Evolutionary conservation across 2,113 vertebrate species (phyloP).

Genomic region (Cyrtonyx montezumae): DNA sequence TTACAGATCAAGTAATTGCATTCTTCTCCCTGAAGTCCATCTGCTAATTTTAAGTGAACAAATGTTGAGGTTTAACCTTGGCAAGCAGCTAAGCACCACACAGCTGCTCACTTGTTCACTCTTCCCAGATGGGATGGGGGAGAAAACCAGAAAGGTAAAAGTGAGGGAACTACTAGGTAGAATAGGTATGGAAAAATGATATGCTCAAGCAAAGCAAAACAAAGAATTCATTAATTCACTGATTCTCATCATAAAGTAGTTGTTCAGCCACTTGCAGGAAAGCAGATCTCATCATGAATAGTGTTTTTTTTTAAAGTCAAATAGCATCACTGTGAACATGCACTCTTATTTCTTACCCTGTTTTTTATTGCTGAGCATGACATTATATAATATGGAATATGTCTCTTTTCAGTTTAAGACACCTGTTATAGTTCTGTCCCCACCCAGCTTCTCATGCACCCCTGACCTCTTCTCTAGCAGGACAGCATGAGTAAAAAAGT

Average conservation of each 20-base stretch:
- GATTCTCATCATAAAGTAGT: neutral
- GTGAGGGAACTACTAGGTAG: neutral
- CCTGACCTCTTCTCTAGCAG: neutral
- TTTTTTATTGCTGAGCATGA: neutral
- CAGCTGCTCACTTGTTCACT: neutral
- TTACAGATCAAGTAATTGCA: neutral
- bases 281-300: neutral
- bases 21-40: neutral
- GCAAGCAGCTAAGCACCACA: neutral
- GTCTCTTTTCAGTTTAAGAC: neutral
- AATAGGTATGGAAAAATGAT: neutral
- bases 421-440: neutral
- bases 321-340: neutral
- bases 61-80: neutral
- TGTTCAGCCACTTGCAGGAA: neutral
- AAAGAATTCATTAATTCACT: neutral
- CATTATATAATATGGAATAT: neutral
- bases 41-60: constrained; percentile 15
- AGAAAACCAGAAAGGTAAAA: neutral
- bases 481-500: neutral
- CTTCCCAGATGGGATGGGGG: neutral
- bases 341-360: no score
- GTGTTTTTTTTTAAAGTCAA: neutral
- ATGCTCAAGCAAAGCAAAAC: no score
- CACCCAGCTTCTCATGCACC: neutral